These are phyloP conservation scores for Mechanitis messenoides DNA, from an alignment of 2,888 invertebrate genomes.

Conservation along the genomic window DNA sequence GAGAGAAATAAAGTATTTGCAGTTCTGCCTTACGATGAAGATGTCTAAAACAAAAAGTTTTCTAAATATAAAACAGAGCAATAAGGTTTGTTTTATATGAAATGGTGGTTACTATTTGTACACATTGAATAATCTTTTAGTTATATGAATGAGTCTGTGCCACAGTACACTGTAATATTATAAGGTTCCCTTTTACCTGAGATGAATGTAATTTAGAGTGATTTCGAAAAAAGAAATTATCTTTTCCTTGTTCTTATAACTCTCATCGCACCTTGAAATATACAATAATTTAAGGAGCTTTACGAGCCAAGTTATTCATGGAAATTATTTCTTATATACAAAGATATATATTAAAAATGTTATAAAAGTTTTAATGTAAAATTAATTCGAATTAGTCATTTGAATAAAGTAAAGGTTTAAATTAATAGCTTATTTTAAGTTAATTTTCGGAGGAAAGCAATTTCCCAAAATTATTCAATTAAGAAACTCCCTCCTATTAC, in stretches of 20 bases:
- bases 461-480: constrained; percentile 2
- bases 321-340: not conserved
- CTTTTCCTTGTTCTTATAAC: constrained; percentile 8
- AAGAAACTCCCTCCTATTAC: constrained; percentile 1
- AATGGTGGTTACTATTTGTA: not conserved
- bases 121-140: not conserved
- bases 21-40: too few species aligned
- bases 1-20: not conserved
- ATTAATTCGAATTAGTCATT: not conserved
- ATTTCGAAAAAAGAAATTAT: constrained; percentile 51
- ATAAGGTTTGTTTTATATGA: too few species aligned
- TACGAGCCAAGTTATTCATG: constrained; percentile 1
- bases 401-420: not conserved
- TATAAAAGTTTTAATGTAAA: not conserved
- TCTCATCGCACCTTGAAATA: constrained; percentile 6
- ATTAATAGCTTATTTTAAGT: constrained; percentile 1
- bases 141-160: not conserved
- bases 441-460: not conserved
- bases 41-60: too few species aligned
- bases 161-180: constrained; percentile 37
- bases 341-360: not conserved
- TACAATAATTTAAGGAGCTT: constrained; percentile 7
- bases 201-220: constrained; percentile 60
- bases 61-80: too few species aligned
- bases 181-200: constrained; percentile 44